Conservation (phyloP, 2,113 vertebrate species). For the Columba livia region DNA sequence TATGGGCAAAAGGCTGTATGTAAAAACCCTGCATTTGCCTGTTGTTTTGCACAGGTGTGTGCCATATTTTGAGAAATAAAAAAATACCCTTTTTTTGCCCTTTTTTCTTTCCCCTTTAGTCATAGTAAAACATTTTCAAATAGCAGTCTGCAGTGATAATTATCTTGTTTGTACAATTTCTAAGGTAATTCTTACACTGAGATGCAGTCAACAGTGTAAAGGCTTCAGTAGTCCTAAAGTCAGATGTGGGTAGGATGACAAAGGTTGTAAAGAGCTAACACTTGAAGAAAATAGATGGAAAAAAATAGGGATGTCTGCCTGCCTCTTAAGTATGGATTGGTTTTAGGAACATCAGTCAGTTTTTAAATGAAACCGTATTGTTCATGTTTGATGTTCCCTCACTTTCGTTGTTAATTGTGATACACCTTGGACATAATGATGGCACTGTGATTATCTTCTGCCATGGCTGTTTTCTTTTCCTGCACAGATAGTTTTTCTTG, state of each 20-base stretch:
- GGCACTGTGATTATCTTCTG: background rate
- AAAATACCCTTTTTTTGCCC: background rate
- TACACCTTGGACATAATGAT: background rate
- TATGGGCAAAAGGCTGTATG: background rate
- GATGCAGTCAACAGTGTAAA: background rate
- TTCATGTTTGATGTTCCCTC: background rate
- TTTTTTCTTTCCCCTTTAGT: background rate
- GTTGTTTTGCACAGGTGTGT: background rate
- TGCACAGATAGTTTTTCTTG: background rate
- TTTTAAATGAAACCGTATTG: background rate
- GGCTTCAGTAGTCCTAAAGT: background rate
- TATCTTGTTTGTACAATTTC: background rate
- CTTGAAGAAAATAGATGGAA: background rate
- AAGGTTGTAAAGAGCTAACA: background rate
- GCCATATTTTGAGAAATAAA: background rate
- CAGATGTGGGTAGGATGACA: background rate
- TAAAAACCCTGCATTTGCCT: background rate
- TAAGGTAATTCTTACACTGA: background rate
- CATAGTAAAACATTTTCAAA: background rate
- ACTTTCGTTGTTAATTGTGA: background rate
- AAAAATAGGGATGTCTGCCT: background rate
- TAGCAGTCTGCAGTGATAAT: background rate
- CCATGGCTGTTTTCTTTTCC: background rate
- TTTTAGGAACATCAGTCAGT: background rate
- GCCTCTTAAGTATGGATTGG: background rate